These are phyloP conservation scores for Psylliodes chrysocephalus DNA, from an alignment of 2,888 invertebrate genomes.

Conservation along the genomic window DNA sequence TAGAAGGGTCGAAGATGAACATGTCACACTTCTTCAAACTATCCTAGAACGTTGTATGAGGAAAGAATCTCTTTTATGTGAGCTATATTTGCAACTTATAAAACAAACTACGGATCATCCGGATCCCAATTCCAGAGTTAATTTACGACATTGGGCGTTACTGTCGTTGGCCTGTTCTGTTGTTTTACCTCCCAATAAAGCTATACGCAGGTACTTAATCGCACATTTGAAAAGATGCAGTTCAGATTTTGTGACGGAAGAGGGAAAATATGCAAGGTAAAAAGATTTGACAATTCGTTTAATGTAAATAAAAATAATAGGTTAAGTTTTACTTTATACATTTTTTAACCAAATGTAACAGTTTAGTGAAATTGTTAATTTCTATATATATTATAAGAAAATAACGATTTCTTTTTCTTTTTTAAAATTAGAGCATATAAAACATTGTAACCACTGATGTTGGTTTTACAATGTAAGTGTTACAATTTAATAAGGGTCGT, in stretches of 20 bases:
- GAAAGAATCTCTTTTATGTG: conserved; percentile 87
- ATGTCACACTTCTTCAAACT: conserved; percentile 87
- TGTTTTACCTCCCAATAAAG: conserved; percentile 86
- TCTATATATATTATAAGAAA: too few species aligned
- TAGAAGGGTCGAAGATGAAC: conserved; percentile 85
- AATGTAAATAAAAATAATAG: too few species aligned
- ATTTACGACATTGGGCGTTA: conserved; percentile 92
- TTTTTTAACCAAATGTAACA: too few species aligned
- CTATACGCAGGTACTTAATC: conserved; percentile 85
- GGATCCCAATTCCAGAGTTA: conserved; percentile 87
- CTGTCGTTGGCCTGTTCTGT: conserved; percentile 83
- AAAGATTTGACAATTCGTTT: too few species aligned
- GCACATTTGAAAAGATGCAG: conserved; percentile 91
- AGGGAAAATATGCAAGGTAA: conserved; percentile 85
- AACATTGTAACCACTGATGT: too few species aligned
- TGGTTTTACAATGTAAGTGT: too few species aligned
- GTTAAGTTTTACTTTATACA: too few species aligned
- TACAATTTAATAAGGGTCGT: too few species aligned
- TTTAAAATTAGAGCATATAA: too few species aligned
- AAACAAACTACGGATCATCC: conserved; percentile 93
- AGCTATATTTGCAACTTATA: conserved; percentile 90
- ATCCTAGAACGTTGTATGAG: conserved; percentile 92
- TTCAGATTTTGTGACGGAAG: conserved; percentile 88
- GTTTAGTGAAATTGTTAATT: too few species aligned
- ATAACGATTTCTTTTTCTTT: too few species aligned